A percentile compares a stretch with the other conserved stretches of the same genome.
These are phyloP conservation scores for Phaethon lepturus DNA, from an alignment of 2,113 vertebrate genomes.

Conservation along the genomic window DNA sequence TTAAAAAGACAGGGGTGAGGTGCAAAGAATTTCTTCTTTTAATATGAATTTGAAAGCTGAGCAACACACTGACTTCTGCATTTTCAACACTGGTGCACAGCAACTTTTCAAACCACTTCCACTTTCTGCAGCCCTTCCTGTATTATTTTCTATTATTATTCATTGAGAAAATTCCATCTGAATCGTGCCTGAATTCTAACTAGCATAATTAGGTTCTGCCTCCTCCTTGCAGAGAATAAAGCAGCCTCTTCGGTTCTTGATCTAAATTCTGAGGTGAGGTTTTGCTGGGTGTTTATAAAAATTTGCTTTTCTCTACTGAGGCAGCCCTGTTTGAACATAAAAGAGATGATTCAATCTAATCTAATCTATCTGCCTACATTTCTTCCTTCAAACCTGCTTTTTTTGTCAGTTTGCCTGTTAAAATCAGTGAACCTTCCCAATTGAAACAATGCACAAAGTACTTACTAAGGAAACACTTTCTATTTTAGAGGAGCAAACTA, in stretches of 20 bases:
- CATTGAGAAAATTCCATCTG: not conserved
- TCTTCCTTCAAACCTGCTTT: not conserved
- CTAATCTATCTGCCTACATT: not conserved
- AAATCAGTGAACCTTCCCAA: not conserved
- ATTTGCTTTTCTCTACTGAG: not conserved
- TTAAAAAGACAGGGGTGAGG: not conserved
- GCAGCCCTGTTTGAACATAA: not conserved
- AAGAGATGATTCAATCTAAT: not conserved
- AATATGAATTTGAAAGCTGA: not conserved
- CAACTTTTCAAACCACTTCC: not conserved
- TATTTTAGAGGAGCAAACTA: not conserved
- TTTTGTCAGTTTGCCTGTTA: not conserved
- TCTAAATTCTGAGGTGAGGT: not conserved
- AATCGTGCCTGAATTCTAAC: not conserved
- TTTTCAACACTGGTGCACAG: rapidly evolving
- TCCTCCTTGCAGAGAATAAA: not conserved
- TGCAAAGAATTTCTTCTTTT: not conserved
- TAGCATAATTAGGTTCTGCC: not conserved
- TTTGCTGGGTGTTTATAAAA: not conserved
- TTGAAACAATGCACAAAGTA: not conserved
- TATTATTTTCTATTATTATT: not conserved
- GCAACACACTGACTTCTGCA: not conserved
- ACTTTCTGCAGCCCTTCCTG: not conserved
- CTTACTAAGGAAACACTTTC: not conserved
- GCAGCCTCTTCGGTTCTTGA: not conserved